These are phyloP conservation scores for Microchrysa polita DNA, from an alignment of 2,888 invertebrate species.

Conservation along the genomic window DNA sequence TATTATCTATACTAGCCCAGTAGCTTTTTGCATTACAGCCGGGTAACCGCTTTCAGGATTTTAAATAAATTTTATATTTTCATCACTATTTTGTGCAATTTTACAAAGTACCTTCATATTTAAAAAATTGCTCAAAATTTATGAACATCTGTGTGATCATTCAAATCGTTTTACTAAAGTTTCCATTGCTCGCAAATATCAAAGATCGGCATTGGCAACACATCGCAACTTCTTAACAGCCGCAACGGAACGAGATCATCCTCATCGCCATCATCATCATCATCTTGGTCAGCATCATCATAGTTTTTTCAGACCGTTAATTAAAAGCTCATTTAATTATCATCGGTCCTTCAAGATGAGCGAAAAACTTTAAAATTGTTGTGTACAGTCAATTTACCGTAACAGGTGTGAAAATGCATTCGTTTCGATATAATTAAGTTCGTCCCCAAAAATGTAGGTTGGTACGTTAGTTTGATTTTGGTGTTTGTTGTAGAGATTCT, in stretches of 20 bases:
- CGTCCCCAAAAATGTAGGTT: constrained; percentile 27
- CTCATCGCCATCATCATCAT: constrained; percentile 20
- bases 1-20: too few species aligned
- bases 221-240: background rate
- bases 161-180: too few species aligned
- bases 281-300: constrained; percentile 20
- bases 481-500: background rate
- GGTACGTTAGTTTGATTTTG: background rate
- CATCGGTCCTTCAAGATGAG: constrained; percentile 18
- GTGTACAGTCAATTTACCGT: constrained; percentile 37
- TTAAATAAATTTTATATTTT: too few species aligned
- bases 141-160: too few species aligned
- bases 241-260: constrained; percentile 4
- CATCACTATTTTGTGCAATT: too few species aligned
- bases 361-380: constrained; percentile 20
- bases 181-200: too few species aligned
- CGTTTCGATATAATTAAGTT: constrained; percentile 40
- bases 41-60: too few species aligned
- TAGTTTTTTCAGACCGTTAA: constrained; percentile 29
- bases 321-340: constrained; percentile 44
- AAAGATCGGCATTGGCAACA: too few species aligned
- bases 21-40: too few species aligned
- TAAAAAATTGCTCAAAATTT: too few species aligned
- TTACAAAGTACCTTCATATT: too few species aligned
- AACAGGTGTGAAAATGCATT: constrained; percentile 44